Conservation (phyloP, 2,797 vertebrate species). For the Oreortyx pictus region DNA sequence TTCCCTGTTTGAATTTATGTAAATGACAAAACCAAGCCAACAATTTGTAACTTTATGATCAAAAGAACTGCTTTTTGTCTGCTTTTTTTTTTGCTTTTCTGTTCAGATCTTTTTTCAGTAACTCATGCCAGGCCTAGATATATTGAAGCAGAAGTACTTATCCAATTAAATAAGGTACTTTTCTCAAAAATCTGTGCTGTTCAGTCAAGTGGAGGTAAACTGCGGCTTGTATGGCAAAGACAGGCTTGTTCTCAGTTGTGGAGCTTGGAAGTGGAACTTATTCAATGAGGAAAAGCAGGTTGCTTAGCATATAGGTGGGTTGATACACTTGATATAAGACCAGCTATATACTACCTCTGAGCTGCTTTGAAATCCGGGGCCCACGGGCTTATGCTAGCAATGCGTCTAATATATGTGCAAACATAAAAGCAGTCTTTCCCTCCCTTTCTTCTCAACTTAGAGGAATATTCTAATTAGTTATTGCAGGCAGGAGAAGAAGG, state of each 20-base stretch:
- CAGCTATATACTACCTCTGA: neutral
- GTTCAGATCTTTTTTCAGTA: neutral
- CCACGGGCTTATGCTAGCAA: neutral
- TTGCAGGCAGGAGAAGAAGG: slow-evolving; percentile 14
- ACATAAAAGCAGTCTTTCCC: slow-evolving; percentile 22
- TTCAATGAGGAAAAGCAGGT: neutral
- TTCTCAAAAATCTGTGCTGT: neutral
- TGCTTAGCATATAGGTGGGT: too few relatives aligned
- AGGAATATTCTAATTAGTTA: slow-evolving; percentile 36
- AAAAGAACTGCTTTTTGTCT: neutral
- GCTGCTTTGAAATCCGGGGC: neutral
- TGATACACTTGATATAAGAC: neutral
- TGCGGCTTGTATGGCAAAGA: neutral
- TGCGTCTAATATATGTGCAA: neutral
- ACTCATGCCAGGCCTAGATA: neutral
- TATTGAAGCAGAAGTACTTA: neutral
- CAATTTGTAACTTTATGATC: neutral
- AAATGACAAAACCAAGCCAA: neutral
- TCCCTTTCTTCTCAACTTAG: slow-evolving; percentile 5
- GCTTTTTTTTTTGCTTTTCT: neutral
- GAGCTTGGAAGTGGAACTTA: neutral
- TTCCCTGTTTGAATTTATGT: neutral
- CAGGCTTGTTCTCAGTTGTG: accelerated
- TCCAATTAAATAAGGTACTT: neutral
- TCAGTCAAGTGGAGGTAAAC: neutral